Evolutionary conservation across 2,797 vertebrate genomes (phyloP).

Genomic region (Tragopan temminckii): DNA sequence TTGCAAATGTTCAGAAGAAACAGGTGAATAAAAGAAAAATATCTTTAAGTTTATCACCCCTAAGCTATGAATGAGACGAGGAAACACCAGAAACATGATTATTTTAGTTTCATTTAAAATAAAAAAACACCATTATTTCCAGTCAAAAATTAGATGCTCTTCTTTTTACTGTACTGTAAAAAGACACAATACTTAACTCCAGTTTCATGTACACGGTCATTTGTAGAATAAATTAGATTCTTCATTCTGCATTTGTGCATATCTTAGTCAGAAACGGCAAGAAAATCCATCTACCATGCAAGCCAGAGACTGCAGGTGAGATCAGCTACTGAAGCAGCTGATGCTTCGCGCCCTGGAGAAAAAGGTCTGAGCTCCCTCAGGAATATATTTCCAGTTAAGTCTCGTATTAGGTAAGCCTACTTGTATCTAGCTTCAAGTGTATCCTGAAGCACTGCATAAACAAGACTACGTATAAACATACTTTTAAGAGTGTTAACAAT

Average conservation of each 20-base stretch:
- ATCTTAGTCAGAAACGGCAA: not conserved
- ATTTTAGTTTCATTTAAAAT: not conserved
- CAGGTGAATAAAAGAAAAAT: not conserved
- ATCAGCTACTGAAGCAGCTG: accelerated
- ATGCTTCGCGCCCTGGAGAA: not conserved
- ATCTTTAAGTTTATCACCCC: not conserved
- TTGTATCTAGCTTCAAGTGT: not conserved
- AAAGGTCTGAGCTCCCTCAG: not conserved
- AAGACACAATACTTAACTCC: not conserved
- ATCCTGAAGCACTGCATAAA: not conserved
- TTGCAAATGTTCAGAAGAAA: not conserved
- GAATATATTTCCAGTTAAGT: not conserved
- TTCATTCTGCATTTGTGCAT: not conserved
- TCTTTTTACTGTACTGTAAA: not conserved
- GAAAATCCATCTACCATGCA: not conserved
- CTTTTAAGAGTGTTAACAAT: not conserved
- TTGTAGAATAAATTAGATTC: not conserved
- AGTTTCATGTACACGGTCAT: not conserved
- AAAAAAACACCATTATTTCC: not conserved
- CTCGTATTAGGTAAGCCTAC: not conserved
- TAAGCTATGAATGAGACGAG: not conserved
- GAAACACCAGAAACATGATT: not conserved
- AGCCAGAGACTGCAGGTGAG: accelerated
- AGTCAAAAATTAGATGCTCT: not conserved
- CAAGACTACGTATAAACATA: not conserved